These are phyloP conservation scores for Sicus ferrugineus DNA, from an alignment of 2,888 invertebrate genomes.

Conservation along the genomic window DNA sequence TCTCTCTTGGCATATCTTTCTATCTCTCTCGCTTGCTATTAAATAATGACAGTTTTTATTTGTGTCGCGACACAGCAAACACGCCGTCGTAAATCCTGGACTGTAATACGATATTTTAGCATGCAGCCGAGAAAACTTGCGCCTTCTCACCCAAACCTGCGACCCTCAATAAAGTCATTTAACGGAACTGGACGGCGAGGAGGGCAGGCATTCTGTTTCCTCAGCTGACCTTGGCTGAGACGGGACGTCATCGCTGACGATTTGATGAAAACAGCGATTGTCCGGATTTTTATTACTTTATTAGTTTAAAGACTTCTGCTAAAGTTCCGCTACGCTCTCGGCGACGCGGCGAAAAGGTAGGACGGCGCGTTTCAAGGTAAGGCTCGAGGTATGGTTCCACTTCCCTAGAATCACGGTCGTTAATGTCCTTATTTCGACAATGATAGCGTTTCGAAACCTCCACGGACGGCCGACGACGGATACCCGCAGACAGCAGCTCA, in stretches of 20 bases:
- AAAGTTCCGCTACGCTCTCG: background rate
- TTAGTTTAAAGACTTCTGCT: constrained; percentile 45
- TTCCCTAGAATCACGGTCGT: constrained; percentile 32
- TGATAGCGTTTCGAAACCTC: constrained; percentile 22
- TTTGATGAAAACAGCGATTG: constrained; percentile 40
- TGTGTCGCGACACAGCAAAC: constrained; percentile 4
- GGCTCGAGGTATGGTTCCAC: background rate
- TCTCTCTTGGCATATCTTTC: background rate
- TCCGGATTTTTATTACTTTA: constrained; percentile 47
- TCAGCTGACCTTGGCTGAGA: constrained; percentile 22
- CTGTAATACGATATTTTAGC: constrained; percentile 36
- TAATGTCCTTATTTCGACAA: constrained; percentile 26
- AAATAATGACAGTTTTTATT: background rate
- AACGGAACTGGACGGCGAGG: too few relatives aligned
- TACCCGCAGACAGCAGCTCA: background rate
- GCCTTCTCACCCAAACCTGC: constrained; percentile 19
- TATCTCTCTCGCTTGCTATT: background rate
- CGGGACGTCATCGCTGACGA: constrained; percentile 1
- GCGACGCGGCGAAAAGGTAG: background rate
- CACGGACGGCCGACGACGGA: background rate
- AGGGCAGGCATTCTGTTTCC: background rate
- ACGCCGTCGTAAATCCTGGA: constrained; percentile 12
- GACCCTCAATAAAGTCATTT: constrained; percentile 40
- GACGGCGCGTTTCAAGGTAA: constrained; percentile 11
- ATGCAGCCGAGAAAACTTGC: constrained; percentile 38